These are phyloP conservation scores for Margaritifera margaritifera DNA, from an alignment of 2,888 invertebrate genomes.

Conservation along the genomic window DNA sequence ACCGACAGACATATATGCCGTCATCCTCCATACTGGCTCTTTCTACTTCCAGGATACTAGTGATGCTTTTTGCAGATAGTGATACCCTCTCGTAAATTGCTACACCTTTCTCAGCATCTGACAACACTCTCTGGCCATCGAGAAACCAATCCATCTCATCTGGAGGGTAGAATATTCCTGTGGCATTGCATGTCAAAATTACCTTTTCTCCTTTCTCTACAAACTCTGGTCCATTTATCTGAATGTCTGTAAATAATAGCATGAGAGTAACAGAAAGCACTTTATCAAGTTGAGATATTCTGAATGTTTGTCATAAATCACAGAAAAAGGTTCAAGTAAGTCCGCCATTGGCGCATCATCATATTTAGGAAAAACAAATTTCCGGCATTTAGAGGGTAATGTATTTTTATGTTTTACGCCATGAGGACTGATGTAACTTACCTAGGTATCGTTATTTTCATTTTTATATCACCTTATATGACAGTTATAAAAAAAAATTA, in stretches of 20 bases:
- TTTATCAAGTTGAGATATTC: no score
- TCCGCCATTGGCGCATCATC: no score
- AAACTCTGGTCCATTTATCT: constrained; percentile 40
- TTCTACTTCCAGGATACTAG: constrained; percentile 47
- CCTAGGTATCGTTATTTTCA: no score
- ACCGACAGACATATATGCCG: constrained; percentile 53
- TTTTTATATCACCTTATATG: no score
- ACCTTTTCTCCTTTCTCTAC: constrained; percentile 49
- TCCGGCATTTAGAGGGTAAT: no score
- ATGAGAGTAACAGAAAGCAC: neutral
- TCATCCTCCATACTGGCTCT: constrained; percentile 44
- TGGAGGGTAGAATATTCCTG: constrained; percentile 45
- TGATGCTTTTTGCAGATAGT: constrained; percentile 39
- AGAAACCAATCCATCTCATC: constrained; percentile 58
- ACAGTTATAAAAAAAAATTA: no score
- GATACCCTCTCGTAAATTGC: constrained; percentile 40
- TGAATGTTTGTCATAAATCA: no score
- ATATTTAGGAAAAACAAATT: no score
- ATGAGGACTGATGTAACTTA: no score
- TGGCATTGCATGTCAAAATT: constrained; percentile 51
- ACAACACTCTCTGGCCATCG: constrained; percentile 44
- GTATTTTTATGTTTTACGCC: no score
- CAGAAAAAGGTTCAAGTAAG: no score
- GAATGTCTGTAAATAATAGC: constrained; percentile 51
- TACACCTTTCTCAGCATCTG: constrained; percentile 32